Base-by-base conservation (phyloP, 2,797 vertebrate genomes). In the Siniperca obscura region DNA sequence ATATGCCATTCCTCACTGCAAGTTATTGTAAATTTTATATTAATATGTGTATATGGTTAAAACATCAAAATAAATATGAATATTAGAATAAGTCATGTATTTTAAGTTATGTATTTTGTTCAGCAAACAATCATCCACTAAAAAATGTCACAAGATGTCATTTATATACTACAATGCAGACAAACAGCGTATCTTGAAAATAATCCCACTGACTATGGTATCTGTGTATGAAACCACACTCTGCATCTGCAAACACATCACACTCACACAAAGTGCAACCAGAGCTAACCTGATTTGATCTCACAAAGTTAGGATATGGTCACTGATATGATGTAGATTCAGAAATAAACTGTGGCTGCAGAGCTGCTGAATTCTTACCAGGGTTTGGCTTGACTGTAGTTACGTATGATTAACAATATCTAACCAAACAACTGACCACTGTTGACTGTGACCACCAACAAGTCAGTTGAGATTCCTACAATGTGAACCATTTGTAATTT, bases 331-430 rank as follows among this genome's bases (percentile, higher is more conserved):
- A 74, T 0, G 9, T 8, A 52, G 7, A 44, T 68, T 53, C 46
- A 55, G 4, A 75, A 65, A 79, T 22, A 71, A 25, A 44, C 30
- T 52, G 7, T 30, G 11, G 12, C n/a, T 83, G 13, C 65, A 78
- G 59, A 77, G 53, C 27, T 40, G 52, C 42, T 59, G 44, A 5
- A 40, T 6, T 21, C 22, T 19, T 13, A 27, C 36, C 14, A 21
- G 8, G 30, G 21, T 59, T 40, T 72, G 42, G 22, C n/a, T 30
- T 34, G 50, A 21, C 14, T 34, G 38, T 12, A 8, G 42, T 50
- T 27, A 62, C 27, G 13, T 21, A 17, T 34, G 38, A 19, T 56
- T 44, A 66, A 48, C 7, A 40, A 48, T 36, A 68, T 50, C 34
- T 68, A 10, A 59, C 19, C 5, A 27, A 57, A 60, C 11, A 60